These are phyloP conservation scores for Sigmodon hispidus DNA, from an alignment of 2,113 vertebrate species.

Conservation along the genomic window DNA sequence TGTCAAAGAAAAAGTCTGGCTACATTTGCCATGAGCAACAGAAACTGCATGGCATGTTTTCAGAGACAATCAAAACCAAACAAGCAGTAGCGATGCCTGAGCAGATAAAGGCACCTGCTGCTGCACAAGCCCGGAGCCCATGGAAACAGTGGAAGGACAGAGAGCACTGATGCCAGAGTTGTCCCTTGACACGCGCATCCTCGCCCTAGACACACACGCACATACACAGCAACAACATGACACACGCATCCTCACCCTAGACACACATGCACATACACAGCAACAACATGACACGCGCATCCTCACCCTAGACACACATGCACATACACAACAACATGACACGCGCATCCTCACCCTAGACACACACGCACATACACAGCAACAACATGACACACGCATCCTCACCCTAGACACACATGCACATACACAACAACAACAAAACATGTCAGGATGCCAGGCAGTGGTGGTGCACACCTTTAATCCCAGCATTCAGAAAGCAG, in stretches of 20 bases:
- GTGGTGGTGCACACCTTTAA: too few species aligned
- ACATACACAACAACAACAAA: neutral
- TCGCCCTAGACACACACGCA: neutral
- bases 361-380: neutral
- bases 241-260: neutral
- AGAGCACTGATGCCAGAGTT: neutral
- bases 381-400: too few species aligned
- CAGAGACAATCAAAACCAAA: constrained; percentile 51
- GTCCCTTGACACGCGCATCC: too few species aligned
- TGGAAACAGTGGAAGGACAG: neutral
- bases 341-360: neutral
- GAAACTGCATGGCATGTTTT: constrained; percentile 32
- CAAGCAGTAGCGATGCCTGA: too few species aligned
- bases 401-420: neutral
- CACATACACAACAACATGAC: neutral
- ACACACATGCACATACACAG: neutral
- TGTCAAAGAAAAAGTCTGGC: constrained; percentile 47
- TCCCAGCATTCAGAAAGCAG: too few species aligned
- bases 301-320: neutral
- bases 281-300: too few species aligned
- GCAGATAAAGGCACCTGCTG: neutral
- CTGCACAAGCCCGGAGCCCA: neutral
- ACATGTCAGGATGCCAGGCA: too few species aligned
- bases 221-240: neutral
- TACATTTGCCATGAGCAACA: neutral